Evolutionary conservation across 2,113 vertebrate species (phyloP), one percentile per base, ranked within the genome.

Genomic region (Dendrocopos noguchii): DNA sequence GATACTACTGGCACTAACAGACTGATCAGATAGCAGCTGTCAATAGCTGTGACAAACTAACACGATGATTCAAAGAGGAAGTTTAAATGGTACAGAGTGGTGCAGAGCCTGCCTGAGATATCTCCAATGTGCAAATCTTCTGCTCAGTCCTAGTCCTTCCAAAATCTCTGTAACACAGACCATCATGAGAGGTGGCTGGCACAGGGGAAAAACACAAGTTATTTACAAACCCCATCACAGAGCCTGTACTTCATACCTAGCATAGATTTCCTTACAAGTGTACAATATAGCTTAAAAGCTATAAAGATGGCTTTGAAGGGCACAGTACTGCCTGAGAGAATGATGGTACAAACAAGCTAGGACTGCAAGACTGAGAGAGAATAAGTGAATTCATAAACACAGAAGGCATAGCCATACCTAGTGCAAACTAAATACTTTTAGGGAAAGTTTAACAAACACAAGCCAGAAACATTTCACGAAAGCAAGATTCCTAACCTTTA

Each of bases 1-100:
- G 97, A 97, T 97, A 97, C 96, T 97, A 95, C 95, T 97, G 95
- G 96, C 96, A 95, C 88, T 85, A 96, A 96, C 92, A 95, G 97
- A 74, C 96, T 97, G 97, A 97, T 98, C 97, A 97, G 97, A 97
- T 96, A 97, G 97, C 90, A 94, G 88, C 93, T 96, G 93, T 96
- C 95, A 95, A 97, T 97, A 98, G 95, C 97, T 96, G 91, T 81
- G 97, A 95, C 95, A 97, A 97, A 95, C 87, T 89, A 95, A 95
- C 95, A 97, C 15, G 74, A 72, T 93, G 88, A 95, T 95, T 97
- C 96, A 97, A 96, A 96, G 93, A 95, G 95, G 93, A 91, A 97
- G 97, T 97, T 97, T 87, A 96, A 96, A 96, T 92, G 22, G 42
- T 44, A 44, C 42, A 16, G 42, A 44, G 59, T 39, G 53, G 57